Conservation (phyloP, 2,797 vertebrate species). For the Lepidocolaptes lacrymiger region DNA sequence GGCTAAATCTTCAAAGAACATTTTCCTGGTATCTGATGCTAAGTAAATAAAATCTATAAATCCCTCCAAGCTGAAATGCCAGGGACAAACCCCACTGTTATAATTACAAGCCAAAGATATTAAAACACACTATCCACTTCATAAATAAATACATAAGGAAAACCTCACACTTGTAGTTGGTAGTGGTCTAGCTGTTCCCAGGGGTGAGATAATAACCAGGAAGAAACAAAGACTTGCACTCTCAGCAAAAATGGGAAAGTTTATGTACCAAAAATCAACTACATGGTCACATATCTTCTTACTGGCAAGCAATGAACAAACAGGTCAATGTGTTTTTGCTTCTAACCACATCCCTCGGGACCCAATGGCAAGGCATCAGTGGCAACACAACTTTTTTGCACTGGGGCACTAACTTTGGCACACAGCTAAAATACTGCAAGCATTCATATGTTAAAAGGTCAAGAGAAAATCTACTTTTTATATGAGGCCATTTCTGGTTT, state of each 20-base stretch:
- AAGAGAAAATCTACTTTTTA: slow-evolving; percentile 18
- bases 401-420: neutral
- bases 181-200: slow-evolving; percentile 6
- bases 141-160: slow-evolving; percentile 39
- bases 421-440: slow-evolving; percentile 10
- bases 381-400: neutral
- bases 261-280: slow-evolving; percentile 1
- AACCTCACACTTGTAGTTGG: neutral
- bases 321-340: slow-evolving; percentile 16
- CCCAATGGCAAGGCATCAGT: neutral
- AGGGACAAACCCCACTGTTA: neutral
- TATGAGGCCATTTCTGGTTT: neutral
- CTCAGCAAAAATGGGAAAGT: slow-evolving; percentile 29
- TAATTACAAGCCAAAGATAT: slow-evolving; percentile 15
- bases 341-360: slow-evolving; percentile 16
- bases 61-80: neutral
- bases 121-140: neutral
- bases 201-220: neutral
- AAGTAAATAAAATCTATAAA: neutral
- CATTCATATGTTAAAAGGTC: slow-evolving; percentile 39
- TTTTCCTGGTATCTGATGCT: neutral
- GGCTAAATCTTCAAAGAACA: neutral
- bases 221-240: neutral
- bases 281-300: neutral
- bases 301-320: slow-evolving; percentile 13